Evolutionary conservation across 2,888 invertebrate species (phyloP), one percentile per base, ranked within the genome.

Genomic region (Brachylomia viminalis): DNA sequence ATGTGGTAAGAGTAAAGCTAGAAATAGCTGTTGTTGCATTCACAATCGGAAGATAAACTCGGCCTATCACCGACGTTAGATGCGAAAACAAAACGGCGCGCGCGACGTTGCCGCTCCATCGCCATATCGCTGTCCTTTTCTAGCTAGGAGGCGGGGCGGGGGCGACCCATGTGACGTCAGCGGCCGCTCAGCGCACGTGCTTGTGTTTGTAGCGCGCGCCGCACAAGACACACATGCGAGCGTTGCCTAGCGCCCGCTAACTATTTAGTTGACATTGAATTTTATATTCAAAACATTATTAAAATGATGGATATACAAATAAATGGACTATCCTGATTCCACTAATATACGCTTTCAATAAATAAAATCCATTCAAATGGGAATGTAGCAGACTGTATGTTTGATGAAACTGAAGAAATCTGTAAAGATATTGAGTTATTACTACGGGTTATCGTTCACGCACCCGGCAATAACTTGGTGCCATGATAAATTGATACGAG

Each of bases 31-130:
- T 93, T 91, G 94, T 93, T 95, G 95, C 95, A 95, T 94, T 94
- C 91, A 93, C 94, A 95, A 94, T 95, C 94, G 94, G 94, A 93
- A 95, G 95, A 96, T 94, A 95, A 95, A 93, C 93, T 90, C 95
- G 92, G 93, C 95, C 94, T 95, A 95, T 95, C 94, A 93, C 92
- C 91, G 90, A 92, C 91, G 91, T 92, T 93, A 92, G 92, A 92
- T 93, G 94, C 94, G 92, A 95, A 95, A 95, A 95, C 95, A 95
- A 95, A 95, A 93, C 93, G 92, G 93, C 91, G 91, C 91, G 91
- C 90, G 95, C 95, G 94, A 87, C 92, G 95, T 95, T 95, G 95
- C 95, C 96, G 91, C 91, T 92, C 92, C 89, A 72, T 62, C 64
- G 54, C 56, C n/a, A 77, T 89, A 80, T 77, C 68, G 88, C 90